Conservation (phyloP, 2,888 invertebrate genomes). For the Caenorhabditis macrosperma region DNA sequence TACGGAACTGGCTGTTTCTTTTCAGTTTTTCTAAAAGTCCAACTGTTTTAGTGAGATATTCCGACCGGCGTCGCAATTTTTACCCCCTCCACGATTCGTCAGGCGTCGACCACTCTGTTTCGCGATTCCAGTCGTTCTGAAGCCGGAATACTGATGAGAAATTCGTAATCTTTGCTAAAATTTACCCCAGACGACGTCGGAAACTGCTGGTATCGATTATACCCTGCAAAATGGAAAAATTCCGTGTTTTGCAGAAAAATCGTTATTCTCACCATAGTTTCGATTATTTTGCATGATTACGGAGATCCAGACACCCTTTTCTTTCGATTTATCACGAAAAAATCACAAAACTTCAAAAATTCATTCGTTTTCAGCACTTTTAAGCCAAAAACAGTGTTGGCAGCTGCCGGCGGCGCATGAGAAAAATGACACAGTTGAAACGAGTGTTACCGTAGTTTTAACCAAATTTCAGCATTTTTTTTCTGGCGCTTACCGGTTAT, state of each 20-base stretch:
- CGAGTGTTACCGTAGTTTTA: slow-evolving; percentile 46
- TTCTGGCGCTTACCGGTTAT: neutral
- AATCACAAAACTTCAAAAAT: neutral
- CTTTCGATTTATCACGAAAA: neutral
- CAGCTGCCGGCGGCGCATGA: neutral
- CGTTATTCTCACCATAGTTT: slow-evolving; percentile 30
- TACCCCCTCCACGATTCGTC: slow-evolving; percentile 34
- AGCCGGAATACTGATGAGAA: neutral
- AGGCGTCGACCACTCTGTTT: slow-evolving; percentile 11
- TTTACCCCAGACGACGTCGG: slow-evolving; percentile 15
- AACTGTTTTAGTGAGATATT: neutral
- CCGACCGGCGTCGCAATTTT: neutral
- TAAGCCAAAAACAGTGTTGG: neutral
- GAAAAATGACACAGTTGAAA: slow-evolving; percentile 47
- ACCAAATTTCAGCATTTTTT: neutral
- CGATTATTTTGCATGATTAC: slow-evolving; percentile 29
- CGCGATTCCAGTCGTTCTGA: neutral
- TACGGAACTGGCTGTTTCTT: neutral
- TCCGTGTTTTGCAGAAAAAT: neutral
- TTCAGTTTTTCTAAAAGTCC: neutral
- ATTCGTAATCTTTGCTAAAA: neutral
- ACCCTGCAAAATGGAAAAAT: slow-evolving; percentile 17
- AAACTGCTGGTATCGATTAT: neutral
- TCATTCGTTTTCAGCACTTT: neutral
- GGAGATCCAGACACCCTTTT: slow-evolving; percentile 1